These are phyloP conservation scores for Orthosia gothica DNA, from an alignment of 2,888 invertebrate species.

Conservation along the genomic window DNA sequence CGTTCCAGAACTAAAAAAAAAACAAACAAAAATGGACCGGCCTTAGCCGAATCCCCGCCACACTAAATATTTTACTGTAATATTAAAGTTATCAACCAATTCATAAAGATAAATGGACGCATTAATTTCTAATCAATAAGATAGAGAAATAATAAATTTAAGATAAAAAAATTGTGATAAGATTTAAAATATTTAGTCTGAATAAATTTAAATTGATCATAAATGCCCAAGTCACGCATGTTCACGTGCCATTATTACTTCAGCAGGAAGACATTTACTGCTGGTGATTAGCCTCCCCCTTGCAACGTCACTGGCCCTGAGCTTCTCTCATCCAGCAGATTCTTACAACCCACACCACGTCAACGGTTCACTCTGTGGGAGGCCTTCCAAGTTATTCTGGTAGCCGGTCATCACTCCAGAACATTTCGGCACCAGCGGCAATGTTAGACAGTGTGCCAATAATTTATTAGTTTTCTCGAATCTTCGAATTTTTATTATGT, in stretches of 20 bases:
- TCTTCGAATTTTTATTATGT: no score
- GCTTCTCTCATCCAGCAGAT: no score
- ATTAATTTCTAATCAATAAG: constrained; percentile 56
- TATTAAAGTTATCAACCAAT: constrained; percentile 77
- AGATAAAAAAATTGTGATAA: constrained; percentile 35
- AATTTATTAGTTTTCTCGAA: no score
- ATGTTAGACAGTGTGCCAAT: no score
- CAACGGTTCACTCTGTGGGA: no score
- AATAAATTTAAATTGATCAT: background rate
- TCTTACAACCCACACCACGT: no score
- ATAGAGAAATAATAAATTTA: constrained; percentile 35
- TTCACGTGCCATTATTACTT: background rate
- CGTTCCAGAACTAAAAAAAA: constrained; percentile 49
- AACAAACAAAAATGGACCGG: constrained; percentile 70
- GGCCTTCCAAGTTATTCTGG: no score
- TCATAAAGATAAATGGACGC: constrained; percentile 67
- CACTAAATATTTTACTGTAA: constrained; percentile 77
- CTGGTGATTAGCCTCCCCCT: no score
- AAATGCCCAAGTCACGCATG: background rate
- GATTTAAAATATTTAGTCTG: constrained; percentile 19
- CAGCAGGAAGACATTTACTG: no score
- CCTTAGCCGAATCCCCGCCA: constrained; percentile 76
- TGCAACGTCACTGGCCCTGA: no score
- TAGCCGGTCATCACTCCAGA: no score
- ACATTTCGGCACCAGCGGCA: no score